Evolutionary conservation across 2,888 invertebrate species (phyloP), one percentile per base, ranked within the genome.

Genomic region (Hydriomena furcata): DNA sequence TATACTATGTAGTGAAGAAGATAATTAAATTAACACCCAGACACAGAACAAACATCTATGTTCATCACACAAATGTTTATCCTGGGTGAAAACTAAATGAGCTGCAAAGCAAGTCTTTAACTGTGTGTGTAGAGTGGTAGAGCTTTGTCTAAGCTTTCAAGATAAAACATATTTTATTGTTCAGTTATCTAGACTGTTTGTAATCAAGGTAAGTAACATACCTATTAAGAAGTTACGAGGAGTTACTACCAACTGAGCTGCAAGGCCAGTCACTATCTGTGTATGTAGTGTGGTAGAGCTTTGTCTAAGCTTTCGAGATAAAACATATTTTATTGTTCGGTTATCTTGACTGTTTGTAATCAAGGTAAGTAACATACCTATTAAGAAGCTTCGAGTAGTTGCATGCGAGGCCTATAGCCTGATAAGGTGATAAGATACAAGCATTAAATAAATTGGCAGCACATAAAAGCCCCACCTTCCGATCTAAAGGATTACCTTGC

Each of bases 401-500:
- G 41, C 40, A 41, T 45, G 40, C 36, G 51, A 13, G 30, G 8
- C 11, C 12, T 7, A 20, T 8, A 24, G 23, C 20, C 25, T 37
- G 42, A 43, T 37, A 43, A 10, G 12, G 10, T 13, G 50, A 51
- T 51, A 45, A 50, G 44, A 45, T 41, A 41, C 41, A 46, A 23
- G 41, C 45, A 45, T 45, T 45, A 41, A 27, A 51, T 31, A 31
- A 41, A 51, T 45, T 41, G 44, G 35, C 25, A 5, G 34, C 7
- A 30, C 11, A 49, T 31, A 10, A 37, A 25, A 8, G 24, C 31
- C 20, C 23, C 42, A 30, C 36, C 31, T 32, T 30, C 7, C 20
- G 17, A 10, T 17, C 34, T 6, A 12, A 12, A 40, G 17, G 11
- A 21, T 43, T 17, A 12, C 36, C 21, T 13, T 42, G 12, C 21